Percentiles rank a stretch among this genome's conserved stretches.
phyloP scores from a whole-genome alignment of 1,140 invertebrate species.

The Chionoecetes opilio region DNA sequence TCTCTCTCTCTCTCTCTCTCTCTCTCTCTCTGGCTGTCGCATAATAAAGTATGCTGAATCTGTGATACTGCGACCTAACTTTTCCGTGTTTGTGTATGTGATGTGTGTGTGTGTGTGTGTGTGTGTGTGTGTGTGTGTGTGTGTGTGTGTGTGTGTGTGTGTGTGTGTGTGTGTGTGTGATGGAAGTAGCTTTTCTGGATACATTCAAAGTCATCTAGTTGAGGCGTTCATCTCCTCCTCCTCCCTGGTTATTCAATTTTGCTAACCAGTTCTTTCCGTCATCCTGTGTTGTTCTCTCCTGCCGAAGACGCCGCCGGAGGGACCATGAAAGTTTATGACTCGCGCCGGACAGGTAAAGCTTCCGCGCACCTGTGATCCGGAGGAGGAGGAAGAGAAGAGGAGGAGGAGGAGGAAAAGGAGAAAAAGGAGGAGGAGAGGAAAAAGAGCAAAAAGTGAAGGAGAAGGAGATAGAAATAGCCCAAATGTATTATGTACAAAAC shows the following conservation, averaged over 20 bases:
- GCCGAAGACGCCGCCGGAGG: not conserved
- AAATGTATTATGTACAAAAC: not conserved
- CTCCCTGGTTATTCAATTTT: not conserved
- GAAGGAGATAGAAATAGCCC: not conserved
- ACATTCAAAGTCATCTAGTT: not conserved
- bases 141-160: conserved; percentile 23
- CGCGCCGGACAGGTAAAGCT: not conserved
- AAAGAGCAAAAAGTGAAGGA: not conserved
- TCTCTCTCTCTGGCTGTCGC: no score
- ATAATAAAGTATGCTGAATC: no score
- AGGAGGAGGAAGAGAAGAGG: not conserved
- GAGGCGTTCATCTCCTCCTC: conserved; percentile 24
- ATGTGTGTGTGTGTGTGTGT: conserved; percentile 12
- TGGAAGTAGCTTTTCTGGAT: not conserved
- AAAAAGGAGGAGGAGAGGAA: not conserved
- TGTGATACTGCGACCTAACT: not conserved
- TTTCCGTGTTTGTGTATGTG: not conserved
- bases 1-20: no score
- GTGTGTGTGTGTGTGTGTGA: conserved; percentile 25
- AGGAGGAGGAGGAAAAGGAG: not conserved
- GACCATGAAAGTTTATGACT: not conserved
- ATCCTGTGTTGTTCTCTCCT: conserved; percentile 6
- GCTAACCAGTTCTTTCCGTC: conserved; percentile 6
- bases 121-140: conserved; percentile 8
- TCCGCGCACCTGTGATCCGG: not conserved